phyloP scores from a whole-genome alignment of 2,113 vertebrate genomes.

The Sebastes schlegelii region DNA sequence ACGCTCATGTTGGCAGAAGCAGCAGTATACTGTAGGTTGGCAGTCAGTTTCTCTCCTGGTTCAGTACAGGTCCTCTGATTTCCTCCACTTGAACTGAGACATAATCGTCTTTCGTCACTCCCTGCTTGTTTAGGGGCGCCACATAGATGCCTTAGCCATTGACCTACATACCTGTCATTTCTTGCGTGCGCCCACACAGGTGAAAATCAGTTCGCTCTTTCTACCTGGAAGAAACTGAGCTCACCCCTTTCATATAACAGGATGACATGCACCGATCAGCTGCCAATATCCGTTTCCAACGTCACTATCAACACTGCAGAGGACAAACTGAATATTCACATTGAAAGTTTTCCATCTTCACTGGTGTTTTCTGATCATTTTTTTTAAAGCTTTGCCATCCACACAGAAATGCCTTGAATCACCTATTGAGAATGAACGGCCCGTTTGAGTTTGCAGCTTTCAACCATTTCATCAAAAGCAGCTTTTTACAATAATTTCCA shows the following conservation, averaged over 20 bases:
- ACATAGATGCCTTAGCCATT: constrained; percentile 21
- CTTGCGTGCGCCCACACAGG: constrained; percentile 20
- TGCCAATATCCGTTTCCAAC: constrained; percentile 14
- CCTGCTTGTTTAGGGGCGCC: constrained; percentile 13
- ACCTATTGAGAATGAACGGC: not conserved
- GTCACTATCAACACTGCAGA: not conserved
- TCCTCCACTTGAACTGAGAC: constrained; percentile 32
- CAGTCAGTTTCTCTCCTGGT: not conserved
- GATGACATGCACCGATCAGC: not conserved
- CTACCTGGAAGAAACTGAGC: constrained; percentile 23
- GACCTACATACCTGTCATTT: constrained; percentile 61
- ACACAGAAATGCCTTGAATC: not conserved
- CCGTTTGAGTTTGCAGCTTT: not conserved
- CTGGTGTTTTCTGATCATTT: not conserved
- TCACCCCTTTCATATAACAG: not conserved
- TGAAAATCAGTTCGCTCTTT: not conserved
- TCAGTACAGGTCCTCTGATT: constrained; percentile 20
- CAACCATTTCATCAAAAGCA: not conserved
- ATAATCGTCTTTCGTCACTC: constrained; percentile 24
- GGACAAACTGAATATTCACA: not conserved
- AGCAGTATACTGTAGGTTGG: not conserved
- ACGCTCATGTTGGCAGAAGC: not conserved
- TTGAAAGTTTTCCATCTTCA: not conserved
- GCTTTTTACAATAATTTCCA: not conserved
- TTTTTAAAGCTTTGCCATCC: not conserved